Conservation (phyloP, 2,797 vertebrate genomes). For the Peromyscus melanophrys region DNA sequence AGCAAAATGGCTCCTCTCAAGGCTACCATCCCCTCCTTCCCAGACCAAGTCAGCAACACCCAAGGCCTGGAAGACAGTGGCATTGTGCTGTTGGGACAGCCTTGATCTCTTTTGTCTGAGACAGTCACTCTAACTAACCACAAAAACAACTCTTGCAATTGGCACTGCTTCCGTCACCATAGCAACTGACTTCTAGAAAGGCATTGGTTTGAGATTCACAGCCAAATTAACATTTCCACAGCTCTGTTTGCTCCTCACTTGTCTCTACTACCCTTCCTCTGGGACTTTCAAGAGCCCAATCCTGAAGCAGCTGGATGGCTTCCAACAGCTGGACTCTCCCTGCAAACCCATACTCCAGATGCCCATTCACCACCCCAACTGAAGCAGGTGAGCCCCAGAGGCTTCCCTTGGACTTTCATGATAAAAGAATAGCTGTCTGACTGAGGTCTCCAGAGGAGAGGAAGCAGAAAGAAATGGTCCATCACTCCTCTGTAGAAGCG, state of each 20-base stretch:
- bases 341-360: neutral
- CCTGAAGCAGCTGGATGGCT: neutral
- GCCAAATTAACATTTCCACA: constrained; percentile 76
- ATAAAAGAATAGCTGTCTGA: constrained; percentile 26
- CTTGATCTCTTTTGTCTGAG: constrained; percentile 76
- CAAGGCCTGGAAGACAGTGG: constrained; percentile 60
- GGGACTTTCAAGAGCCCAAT: constrained; percentile 13
- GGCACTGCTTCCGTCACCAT: constrained; percentile 73
- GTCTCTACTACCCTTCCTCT: constrained; percentile 25
- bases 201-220: constrained; percentile 67
- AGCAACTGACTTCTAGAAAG: constrained; percentile 78
- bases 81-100: constrained; percentile 6
- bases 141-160: constrained; percentile 79
- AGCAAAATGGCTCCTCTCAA: constrained; percentile 14
- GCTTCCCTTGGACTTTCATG: neutral
- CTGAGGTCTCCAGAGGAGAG: neutral
- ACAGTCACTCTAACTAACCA: constrained; percentile 77
- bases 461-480: constrained; percentile 6
- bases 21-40: constrained; percentile 2
- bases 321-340: neutral
- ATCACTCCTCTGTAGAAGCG: constrained; percentile 3
- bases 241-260: constrained; percentile 17
- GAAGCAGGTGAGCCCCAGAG: constrained; percentile 70
- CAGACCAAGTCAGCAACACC: constrained; percentile 47
- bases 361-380: neutral